Evolutionary conservation across 2,113 vertebrate species (phyloP).

Genomic region (Gadus chalcogrammus): DNA sequence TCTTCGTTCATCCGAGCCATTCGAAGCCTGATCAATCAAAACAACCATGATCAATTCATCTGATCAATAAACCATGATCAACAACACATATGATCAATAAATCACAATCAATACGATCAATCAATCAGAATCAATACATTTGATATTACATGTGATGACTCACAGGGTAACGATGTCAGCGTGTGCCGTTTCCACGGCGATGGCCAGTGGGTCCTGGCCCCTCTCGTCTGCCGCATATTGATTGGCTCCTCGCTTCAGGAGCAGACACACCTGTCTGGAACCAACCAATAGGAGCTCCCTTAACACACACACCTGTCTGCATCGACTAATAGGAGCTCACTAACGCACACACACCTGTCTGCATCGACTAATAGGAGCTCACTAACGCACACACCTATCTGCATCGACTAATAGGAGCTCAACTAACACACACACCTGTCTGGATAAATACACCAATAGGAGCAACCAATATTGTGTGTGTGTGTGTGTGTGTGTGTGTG

Average conservation of each 20-base stretch:
- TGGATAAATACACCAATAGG: neutral
- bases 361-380: too few species aligned
- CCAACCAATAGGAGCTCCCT: too few species aligned
- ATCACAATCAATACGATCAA: neutral
- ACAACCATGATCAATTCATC: neutral
- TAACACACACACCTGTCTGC: too few species aligned
- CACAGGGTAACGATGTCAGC: slow-evolving; percentile 79
- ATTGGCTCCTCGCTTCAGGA: slow-evolving; percentile 77
- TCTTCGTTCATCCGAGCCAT: slow-evolving; percentile 80
- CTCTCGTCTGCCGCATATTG: slow-evolving; percentile 76
- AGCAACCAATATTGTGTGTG: neutral
- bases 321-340: too few species aligned
- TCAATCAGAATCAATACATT: neutral
- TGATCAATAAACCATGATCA: too few species aligned
- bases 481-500: neutral
- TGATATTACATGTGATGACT: slow-evolving; percentile 36
- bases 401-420: too few species aligned
- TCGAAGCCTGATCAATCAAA: slow-evolving; percentile 55
- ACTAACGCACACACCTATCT: too few species aligned
- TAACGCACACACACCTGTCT: too few species aligned
- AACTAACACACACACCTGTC: too few species aligned
- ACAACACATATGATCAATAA: too few species aligned
- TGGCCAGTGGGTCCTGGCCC: slow-evolving; percentile 73
- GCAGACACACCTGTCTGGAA: slow-evolving; percentile 72
- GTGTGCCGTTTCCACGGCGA: slow-evolving; percentile 72